These are phyloP conservation scores for Exephanes ischioxanthus DNA, from an alignment of 2,888 invertebrate genomes.

Conservation along the genomic window DNA sequence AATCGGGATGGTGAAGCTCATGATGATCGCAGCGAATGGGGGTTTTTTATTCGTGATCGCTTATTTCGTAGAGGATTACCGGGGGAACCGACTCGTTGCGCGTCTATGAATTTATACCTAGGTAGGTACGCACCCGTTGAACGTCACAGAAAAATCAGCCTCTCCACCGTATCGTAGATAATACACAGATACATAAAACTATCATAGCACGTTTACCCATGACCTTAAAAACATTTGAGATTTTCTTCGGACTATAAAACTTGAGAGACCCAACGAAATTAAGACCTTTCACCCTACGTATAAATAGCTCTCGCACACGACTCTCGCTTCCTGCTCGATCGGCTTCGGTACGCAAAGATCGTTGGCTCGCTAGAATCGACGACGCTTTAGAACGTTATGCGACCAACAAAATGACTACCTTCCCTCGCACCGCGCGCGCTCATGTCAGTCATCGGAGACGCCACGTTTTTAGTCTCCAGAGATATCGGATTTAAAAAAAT, in stretches of 20 bases:
- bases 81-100: background rate
- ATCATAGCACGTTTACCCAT: background rate
- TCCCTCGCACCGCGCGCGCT: conserved; percentile 8
- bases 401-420: background rate
- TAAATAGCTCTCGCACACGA: conserved; percentile 10
- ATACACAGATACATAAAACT: background rate
- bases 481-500: background rate
- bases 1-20: conserved; percentile 14
- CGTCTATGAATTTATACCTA: background rate
- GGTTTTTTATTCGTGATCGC: conserved; percentile 7
- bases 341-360: conserved; percentile 27
- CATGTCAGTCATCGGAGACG: background rate
- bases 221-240: background rate
- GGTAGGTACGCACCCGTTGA: background rate
- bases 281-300: conserved; percentile 26
- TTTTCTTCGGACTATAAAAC: background rate
- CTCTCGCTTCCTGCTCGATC: conserved; percentile 11
- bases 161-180: background rate
- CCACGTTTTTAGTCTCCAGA: conserved; percentile 30
- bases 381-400: conserved; percentile 62
- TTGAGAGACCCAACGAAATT: background rate
- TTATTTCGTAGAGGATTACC: conserved; percentile 5
- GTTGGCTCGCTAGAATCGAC: background rate
- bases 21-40: conserved; percentile 13
- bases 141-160: background rate